Conservation (phyloP, 2,888 invertebrate species). For the Chironomus tentans region DNA sequence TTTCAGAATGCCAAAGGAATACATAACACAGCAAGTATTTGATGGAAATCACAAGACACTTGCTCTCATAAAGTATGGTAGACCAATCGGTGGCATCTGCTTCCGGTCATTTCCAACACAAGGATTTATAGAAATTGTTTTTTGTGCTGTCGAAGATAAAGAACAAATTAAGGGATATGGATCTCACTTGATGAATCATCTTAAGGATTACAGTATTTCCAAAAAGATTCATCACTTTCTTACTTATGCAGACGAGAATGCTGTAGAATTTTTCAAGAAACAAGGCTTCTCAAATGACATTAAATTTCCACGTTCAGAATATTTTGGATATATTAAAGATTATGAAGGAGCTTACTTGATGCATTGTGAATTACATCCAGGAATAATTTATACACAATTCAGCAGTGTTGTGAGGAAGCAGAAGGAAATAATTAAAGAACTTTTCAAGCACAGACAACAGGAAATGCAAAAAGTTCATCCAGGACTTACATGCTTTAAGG, state of each 20-base stretch:
- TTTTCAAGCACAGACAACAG: constrained; percentile 80
- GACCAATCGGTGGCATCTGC: constrained; percentile 96
- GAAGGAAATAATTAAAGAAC: constrained; percentile 66
- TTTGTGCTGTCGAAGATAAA: constrained; percentile 92
- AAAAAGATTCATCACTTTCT: constrained; percentile 87
- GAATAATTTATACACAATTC: constrained; percentile 90
- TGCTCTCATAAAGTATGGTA: constrained; percentile 79
- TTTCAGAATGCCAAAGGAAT: constrained; percentile 86
- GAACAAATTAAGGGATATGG: constrained; percentile 96
- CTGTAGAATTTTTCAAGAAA: constrained; percentile 84
- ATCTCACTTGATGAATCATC: constrained; percentile 98
- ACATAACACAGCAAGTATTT: constrained; percentile 89
- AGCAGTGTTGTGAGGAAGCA: constrained; percentile 81
- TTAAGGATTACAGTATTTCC: constrained; percentile 92
- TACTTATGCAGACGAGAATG: constrained; percentile 95
- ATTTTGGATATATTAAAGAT: constrained; percentile 93
- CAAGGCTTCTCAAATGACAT: constrained; percentile 97
- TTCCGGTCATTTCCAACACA: constrained; percentile 89
- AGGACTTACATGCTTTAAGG: constrained; percentile 82
- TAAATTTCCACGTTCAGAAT: constrained; percentile 67
- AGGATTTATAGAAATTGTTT: constrained; percentile 98
- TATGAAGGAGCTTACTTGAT: constrained; percentile 97
- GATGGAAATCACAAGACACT: constrained; percentile 93
- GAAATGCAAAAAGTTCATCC: constrained; percentile 74
- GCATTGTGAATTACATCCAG: constrained; percentile 94